Percentiles rank a stretch among this genome's conserved stretches.
Conservation (phyloP, 1,140 invertebrate genomes). For the Papilio helenus region DNA sequence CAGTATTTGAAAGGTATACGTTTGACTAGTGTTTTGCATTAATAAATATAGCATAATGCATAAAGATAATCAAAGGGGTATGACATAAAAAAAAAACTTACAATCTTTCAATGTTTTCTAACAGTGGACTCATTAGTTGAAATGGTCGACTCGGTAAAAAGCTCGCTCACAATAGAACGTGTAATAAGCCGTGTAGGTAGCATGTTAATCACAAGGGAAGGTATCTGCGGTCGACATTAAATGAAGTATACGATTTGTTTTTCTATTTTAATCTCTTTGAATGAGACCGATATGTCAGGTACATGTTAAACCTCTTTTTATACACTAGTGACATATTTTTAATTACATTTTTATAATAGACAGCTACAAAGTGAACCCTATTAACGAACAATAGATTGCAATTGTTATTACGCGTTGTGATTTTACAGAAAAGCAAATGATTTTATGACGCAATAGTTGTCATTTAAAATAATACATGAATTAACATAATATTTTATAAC, state of each 20-base stretch:
- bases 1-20: too few species aligned
- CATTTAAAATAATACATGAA: too few species aligned
- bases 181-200: conserved; percentile 22
- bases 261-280: conserved; percentile 32
- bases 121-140: conserved; percentile 14
- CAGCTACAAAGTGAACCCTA: neutral
- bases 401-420: neutral
- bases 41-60: neutral
- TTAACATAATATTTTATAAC: too few species aligned
- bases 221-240: conserved; percentile 28
- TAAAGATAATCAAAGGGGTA: neutral
- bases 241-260: conserved; percentile 15
- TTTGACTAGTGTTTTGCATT: too few species aligned
- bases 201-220: conserved; percentile 23
- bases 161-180: neutral
- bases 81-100: conserved; percentile 8
- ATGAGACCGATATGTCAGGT: conserved; percentile 5
- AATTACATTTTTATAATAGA: neutral
- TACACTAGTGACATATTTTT: neutral
- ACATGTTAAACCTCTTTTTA: neutral
- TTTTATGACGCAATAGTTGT: too few species aligned
- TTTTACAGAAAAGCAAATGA: neutral
- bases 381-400: neutral
- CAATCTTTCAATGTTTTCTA: conserved; percentile 14
- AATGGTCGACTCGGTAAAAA: conserved; percentile 21